phyloP scores from a whole-genome alignment of 2,797 vertebrate genomes.

The Phoeniculus purpureus region DNA sequence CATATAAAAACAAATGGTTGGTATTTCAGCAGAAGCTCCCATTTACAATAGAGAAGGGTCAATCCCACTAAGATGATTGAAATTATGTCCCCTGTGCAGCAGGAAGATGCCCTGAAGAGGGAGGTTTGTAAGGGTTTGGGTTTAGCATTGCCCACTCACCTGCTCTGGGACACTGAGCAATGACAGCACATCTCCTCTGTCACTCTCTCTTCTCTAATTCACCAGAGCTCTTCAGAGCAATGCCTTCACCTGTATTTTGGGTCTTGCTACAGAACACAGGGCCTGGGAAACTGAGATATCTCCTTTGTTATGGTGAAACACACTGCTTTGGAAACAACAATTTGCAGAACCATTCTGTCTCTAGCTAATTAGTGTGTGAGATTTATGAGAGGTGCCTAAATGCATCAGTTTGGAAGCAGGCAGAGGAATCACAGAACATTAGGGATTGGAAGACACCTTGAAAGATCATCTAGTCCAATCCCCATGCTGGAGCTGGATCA shows the following conservation, averaged over 20 bases:
- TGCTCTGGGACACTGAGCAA: background rate
- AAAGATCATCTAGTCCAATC: too few species aligned
- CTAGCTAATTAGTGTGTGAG: background rate
- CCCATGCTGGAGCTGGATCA: too few species aligned
- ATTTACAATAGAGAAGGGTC: background rate
- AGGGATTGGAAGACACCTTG: too few species aligned
- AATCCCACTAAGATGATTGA: background rate
- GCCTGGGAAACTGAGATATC: background rate
- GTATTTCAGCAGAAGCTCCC: background rate
- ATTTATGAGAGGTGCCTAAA: background rate
- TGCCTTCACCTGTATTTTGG: background rate
- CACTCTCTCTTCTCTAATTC: fast-evolving
- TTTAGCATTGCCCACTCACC: background rate
- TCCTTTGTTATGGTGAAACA: background rate
- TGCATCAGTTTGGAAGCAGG: background rate
- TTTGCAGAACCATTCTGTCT: background rate
- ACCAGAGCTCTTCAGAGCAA: background rate
- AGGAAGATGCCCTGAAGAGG: background rate
- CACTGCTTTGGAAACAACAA: background rate
- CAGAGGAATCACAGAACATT: background rate
- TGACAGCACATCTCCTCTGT: background rate
- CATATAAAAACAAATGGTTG: background rate
- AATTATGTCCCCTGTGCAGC: background rate
- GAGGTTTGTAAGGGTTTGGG: background rate
- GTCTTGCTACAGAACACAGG: background rate